Base-by-base conservation (phyloP, 2,113 vertebrate genomes). In the Fregetta grallaria region DNA sequence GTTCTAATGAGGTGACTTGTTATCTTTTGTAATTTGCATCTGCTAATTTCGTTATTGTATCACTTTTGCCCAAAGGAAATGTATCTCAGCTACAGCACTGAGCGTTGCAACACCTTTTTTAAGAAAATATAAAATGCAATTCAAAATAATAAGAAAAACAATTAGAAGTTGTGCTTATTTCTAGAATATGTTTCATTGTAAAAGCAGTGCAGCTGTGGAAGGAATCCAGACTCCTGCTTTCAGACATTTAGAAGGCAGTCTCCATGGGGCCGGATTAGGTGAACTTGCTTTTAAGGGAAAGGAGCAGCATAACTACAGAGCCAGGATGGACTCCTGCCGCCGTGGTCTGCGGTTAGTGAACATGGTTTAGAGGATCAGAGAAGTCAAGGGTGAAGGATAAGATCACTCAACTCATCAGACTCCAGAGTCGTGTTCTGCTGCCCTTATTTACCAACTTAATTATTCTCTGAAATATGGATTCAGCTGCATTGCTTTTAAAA, bases 1-100 rank as follows among this genome's bases (percentile, higher is more conserved):
- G 9, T 68, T 94, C 30, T 70, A 65, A n/a, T 71, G 90, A 91
- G 82, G 32, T 93, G 89, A 88, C 77, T 93, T 81, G 80, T 92
- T 95, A 58, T 52, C 95, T 86, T 52, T 34, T 75, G 18, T 11
- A 38, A 38, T 94, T 90, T 75, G 49, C 63, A 45, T 63, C 74
- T 78, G 27, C 44, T 88, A 11, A 55, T 96, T 86, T 92, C 75
- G 74, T 96, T 91, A 81, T 42, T 87, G 42, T 12, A 27, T 45
- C 77, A n/a, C 80, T 42, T 84, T 55, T 86, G 78, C 66, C 88
- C 66, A n/a, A 52, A 79, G 84, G 75, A 90, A 16, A 26, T 7
- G 13, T 0, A 18, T 47, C 40, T 67, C 56, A 55, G 70, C 70
- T 34, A 0, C 85, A 63, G 61, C 6, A 0, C 14, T 6, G 66